These are phyloP conservation scores for Ctena decussata DNA, from an alignment of 2,888 invertebrate species.

Conservation along the genomic window DNA sequence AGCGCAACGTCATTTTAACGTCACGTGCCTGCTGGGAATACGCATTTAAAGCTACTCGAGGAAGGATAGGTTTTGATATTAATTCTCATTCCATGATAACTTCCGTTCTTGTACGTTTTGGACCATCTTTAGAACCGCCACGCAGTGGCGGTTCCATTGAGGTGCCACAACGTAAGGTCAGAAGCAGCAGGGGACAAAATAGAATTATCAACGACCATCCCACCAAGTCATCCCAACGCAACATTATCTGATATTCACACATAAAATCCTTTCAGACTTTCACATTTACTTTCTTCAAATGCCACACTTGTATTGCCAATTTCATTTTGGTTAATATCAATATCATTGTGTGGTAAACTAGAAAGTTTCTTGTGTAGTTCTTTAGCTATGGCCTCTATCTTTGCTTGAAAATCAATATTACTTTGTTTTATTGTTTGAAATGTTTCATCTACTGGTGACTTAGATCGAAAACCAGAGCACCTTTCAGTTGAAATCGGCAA, in stretches of 20 bases:
- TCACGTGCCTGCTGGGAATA: too few species aligned
- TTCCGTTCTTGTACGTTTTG: too few species aligned
- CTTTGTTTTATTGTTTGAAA: slow-evolving; percentile 4
- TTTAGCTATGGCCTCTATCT: neutral
- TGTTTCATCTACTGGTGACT: neutral
- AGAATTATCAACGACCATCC: neutral
- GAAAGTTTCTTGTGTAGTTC: neutral
- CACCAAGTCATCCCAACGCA: too few species aligned
- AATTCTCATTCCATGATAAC: too few species aligned
- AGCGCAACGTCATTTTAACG: too few species aligned
- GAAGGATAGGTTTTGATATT: too few species aligned
- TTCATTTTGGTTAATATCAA: slow-evolving; percentile 7
- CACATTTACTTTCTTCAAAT: neutral
- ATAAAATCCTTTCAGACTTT: slow-evolving; percentile 32
- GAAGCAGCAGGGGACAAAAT: too few species aligned
- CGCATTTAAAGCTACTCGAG: too few species aligned
- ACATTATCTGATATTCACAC: slow-evolving; percentile 12
- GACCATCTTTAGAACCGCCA: too few species aligned
- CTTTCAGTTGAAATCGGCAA: too few species aligned
- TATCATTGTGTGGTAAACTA: neutral
- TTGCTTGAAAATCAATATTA: slow-evolving; percentile 4
- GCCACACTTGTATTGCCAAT: neutral
- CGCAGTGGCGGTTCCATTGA: neutral
- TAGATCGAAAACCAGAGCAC: neutral
- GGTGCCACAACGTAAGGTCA: neutral